phyloP scores from a whole-genome alignment of 2,888 invertebrate genomes.

The Nomada ferruginata region DNA sequence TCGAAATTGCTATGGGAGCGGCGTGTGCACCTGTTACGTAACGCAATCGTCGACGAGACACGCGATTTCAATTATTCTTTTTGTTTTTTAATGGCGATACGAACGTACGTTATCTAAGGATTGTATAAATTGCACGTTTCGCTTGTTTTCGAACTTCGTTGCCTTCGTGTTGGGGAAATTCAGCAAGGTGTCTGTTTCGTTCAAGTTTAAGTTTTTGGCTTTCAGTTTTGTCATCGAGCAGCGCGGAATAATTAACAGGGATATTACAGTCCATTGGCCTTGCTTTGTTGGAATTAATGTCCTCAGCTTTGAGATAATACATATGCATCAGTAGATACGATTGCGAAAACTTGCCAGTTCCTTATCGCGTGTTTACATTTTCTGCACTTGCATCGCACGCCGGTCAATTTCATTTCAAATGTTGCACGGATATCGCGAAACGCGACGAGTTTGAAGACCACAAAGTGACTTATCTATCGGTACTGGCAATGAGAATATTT shows the following conservation, averaged over 20 bases:
- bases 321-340: background rate
- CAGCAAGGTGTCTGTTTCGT: too few species aligned
- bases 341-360: constrained; percentile 19
- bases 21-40: background rate
- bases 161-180: too few species aligned
- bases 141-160: too few species aligned
- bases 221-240: background rate
- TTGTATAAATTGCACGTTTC: too few species aligned
- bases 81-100: background rate
- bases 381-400: background rate
- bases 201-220: too few species aligned
- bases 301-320: constrained; percentile 42
- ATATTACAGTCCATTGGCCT: constrained; percentile 46
- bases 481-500: background rate
- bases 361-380: constrained; percentile 33
- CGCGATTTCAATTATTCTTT: background rate
- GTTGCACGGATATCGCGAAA: background rate
- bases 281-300: constrained; percentile 48
- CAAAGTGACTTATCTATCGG: background rate
- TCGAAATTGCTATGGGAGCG: background rate
- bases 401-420: constrained; percentile 13
- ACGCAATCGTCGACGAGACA: background rate
- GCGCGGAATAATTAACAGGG: constrained; percentile 37
- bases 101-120: background rate
- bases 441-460: background rate